phyloP scores from a whole-genome alignment of 2,113 vertebrate species.

The Nothocercus julius region DNA sequence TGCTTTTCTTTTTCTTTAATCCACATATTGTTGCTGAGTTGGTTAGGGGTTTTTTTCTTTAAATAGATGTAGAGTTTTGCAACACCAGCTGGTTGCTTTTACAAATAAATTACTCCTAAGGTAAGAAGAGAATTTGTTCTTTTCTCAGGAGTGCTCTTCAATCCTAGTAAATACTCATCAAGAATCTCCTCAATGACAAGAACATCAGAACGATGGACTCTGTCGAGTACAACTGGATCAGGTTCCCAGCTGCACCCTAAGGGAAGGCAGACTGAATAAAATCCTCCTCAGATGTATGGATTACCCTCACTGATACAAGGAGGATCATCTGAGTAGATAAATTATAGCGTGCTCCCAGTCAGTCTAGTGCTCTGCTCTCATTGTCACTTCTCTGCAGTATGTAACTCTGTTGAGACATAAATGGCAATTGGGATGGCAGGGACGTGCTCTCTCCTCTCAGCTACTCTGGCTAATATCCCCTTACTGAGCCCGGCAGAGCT shows the following conservation, averaged over 20 bases:
- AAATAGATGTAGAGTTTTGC: not conserved
- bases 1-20: no score
- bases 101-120: constrained; percentile 81
- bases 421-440: not conserved
- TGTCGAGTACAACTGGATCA: constrained; percentile 48
- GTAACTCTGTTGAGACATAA: not conserved
- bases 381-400: not conserved
- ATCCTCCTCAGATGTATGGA: constrained; percentile 1
- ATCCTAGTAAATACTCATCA: constrained; percentile 78
- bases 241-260: constrained; percentile 40
- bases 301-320: not conserved
- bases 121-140: constrained; percentile 77
- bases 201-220: constrained; percentile 69
- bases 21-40: not conserved
- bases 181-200: constrained; percentile 71
- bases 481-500: not conserved
- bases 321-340: not conserved
- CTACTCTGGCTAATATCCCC: not conserved
- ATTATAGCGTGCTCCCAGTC: constrained; percentile 1
- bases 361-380: not conserved
- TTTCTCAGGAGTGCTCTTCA: constrained; percentile 76
- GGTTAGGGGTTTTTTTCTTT: not conserved
- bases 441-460: not conserved
- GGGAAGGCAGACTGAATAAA: constrained; percentile 53
- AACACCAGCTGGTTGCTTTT: constrained; percentile 75